These are phyloP conservation scores for Aegotheles bennettii DNA, from an alignment of 2,113 vertebrate species.

Conservation along the genomic window DNA sequence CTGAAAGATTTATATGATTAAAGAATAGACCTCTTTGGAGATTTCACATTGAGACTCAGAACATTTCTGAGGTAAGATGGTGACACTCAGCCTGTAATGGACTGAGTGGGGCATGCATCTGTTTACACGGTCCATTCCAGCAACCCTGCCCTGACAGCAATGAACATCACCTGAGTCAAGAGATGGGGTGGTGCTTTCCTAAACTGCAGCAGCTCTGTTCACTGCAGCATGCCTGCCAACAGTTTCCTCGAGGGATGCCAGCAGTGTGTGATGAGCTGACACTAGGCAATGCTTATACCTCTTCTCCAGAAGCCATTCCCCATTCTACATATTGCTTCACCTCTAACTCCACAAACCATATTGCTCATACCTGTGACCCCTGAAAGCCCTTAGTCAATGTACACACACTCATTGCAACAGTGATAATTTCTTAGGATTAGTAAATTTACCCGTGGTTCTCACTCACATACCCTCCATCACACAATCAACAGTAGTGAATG, in stretches of 20 bases:
- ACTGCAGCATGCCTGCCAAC: neutral
- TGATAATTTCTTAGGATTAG: neutral
- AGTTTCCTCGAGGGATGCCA: neutral
- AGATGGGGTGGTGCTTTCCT: neutral
- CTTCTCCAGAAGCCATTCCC: neutral
- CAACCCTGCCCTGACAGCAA: neutral
- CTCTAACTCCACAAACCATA: neutral
- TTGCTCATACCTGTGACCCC: neutral
- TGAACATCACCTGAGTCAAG: neutral
- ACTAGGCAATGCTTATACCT: neutral
- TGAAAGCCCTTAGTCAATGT: neutral
- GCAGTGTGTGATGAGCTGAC: neutral
- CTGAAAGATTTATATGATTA: neutral
- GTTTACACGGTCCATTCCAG: neutral
- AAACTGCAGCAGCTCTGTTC: neutral
- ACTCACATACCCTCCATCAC: neutral
- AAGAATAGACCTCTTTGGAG: neutral
- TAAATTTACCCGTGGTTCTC: neutral
- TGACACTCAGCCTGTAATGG: neutral
- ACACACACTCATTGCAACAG: neutral
- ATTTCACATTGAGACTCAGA: neutral
- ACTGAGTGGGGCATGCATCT: neutral
- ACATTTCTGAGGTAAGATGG: neutral
- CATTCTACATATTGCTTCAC: neutral
- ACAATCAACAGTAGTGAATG: neutral